Evolutionary conservation across 2,888 invertebrate species (phyloP).

Genomic region (Troides aeacus): DNA sequence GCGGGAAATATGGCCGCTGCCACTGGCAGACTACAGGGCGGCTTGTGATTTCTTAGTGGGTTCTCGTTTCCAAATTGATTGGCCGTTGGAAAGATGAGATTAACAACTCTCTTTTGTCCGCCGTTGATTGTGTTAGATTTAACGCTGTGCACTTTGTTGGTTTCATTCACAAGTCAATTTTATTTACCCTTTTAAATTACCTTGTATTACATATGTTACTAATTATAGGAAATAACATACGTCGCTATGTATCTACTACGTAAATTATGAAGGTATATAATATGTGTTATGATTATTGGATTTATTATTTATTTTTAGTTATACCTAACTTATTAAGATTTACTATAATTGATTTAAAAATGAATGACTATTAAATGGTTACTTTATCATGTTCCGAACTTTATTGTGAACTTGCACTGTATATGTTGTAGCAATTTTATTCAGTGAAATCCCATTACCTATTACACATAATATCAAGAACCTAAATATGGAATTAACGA

Average conservation of each 20-base stretch:
- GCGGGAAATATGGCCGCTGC: constrained; percentile 74
- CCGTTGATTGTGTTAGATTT: constrained; percentile 63
- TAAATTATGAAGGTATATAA: too few relatives aligned
- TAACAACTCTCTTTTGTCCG: constrained; percentile 65
- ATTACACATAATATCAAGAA: too few relatives aligned
- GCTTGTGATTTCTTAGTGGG: constrained; percentile 43
- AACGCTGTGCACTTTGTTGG: constrained; percentile 62
- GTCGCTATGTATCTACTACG: too few relatives aligned
- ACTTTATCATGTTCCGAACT: neutral
- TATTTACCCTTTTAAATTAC: neutral
- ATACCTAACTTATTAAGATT: too few relatives aligned
- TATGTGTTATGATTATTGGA: too few relatives aligned
- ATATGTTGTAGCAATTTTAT: too few relatives aligned
- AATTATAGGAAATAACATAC: neutral
- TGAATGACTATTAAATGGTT: neutral
- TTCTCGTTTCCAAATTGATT: constrained; percentile 40
- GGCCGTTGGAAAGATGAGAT: constrained; percentile 70
- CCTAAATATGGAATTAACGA: neutral
- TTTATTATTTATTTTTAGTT: too few relatives aligned
- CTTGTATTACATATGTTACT: neutral
- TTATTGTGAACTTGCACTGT: neutral
- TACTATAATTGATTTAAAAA: too few relatives aligned
- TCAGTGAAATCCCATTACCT: too few relatives aligned
- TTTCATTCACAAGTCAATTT: constrained; percentile 27
- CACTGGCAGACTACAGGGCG: constrained; percentile 67